A percentile compares a stretch with the other conserved stretches of the same genome.
Conservation (phyloP, 1,140 invertebrate genomes). For the Psix sp. region DNA sequence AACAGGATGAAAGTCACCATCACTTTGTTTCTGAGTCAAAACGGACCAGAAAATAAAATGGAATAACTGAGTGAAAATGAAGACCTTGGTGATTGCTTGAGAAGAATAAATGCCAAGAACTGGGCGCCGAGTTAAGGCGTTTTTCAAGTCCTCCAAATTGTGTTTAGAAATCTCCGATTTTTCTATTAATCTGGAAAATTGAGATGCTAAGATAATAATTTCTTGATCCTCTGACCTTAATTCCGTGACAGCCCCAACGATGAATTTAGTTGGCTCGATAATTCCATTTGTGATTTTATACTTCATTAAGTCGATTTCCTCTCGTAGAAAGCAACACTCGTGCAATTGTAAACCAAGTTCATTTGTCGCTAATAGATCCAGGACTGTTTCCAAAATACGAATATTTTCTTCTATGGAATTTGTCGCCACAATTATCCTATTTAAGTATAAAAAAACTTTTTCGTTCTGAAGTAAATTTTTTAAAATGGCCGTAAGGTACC, state of each 20-base stretch:
- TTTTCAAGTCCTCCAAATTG: slow-evolving; percentile 9
- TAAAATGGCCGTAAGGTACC: slow-evolving; percentile 29
- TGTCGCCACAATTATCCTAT: slow-evolving; percentile 33
- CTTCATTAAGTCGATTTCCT: slow-evolving; percentile 16
- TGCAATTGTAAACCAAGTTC: slow-evolving; percentile 23
- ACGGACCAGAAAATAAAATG: slow-evolving; percentile 64
- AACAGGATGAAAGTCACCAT: slow-evolving; percentile 60
- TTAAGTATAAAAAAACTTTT: slow-evolving; percentile 2
- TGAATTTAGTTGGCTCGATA: no score
- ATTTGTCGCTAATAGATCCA: slow-evolving; percentile 19
- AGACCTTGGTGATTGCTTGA: slow-evolving; percentile 51
- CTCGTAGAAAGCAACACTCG: slow-evolving; percentile 34
- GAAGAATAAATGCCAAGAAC: slow-evolving; percentile 57
- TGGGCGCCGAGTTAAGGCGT: slow-evolving; percentile 30
- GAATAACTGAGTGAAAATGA: slow-evolving; percentile 60
- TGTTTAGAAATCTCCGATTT: background rate
- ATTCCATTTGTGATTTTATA: slow-evolving; percentile 29
- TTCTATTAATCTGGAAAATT: background rate
- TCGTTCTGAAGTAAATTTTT: slow-evolving; percentile 13
- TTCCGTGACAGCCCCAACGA: no score
- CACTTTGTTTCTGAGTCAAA: slow-evolving; percentile 61
- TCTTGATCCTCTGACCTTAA: no score
- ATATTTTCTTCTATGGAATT: slow-evolving; percentile 9
- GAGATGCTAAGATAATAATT: slow-evolving; percentile 1
- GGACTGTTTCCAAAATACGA: slow-evolving; percentile 1